Evolutionary conservation across 2,113 vertebrate genomes (phyloP).

Genomic region (Hemibagrus wyckioides): DNA sequence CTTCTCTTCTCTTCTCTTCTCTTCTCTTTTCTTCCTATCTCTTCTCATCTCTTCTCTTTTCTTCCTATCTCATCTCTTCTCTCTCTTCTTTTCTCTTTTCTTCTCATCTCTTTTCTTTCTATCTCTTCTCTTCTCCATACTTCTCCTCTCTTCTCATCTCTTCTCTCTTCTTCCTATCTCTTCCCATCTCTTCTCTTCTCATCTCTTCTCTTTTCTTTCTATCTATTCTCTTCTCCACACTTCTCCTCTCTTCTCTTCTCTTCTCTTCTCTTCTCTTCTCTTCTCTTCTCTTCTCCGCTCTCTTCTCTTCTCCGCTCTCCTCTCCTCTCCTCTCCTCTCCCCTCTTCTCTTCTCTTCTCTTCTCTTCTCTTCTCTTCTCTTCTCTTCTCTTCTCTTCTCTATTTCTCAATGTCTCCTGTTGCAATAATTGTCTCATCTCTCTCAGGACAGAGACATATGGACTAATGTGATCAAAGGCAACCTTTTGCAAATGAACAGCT

Average conservation of each 20-base stretch:
- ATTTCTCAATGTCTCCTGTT: constrained; percentile 3
- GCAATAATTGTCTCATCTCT: background rate
- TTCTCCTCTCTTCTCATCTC: constrained; percentile 36
- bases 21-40: constrained; percentile 31
- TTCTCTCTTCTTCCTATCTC: constrained; percentile 35
- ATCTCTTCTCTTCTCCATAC: constrained; percentile 30
- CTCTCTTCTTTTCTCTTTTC: constrained; percentile 25
- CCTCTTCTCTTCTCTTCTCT: constrained; percentile 33
- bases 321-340: constrained; percentile 36
- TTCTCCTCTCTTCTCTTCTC: constrained; percentile 35
- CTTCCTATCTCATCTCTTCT: too few species aligned
- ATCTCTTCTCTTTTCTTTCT: constrained; percentile 32
- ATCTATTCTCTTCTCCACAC: constrained; percentile 36
- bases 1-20: constrained; percentile 36
- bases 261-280: constrained; percentile 36
- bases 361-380: background rate
- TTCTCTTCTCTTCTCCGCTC: constrained; percentile 32
- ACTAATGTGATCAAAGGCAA: constrained; percentile 40
- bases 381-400: constrained; percentile 14
- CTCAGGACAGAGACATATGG: constrained; percentile 26
- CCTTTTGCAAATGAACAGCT: constrained; percentile 33
- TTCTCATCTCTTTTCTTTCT: constrained; percentile 42
- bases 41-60: constrained; percentile 36
- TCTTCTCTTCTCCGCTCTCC: too few species aligned
- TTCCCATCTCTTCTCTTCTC: constrained; percentile 33